Percentiles rank a stretch among this genome's conserved stretches.
phyloP scores from a whole-genome alignment of 64 coral and sea anemone species.

The Montipora sp. region DNA sequence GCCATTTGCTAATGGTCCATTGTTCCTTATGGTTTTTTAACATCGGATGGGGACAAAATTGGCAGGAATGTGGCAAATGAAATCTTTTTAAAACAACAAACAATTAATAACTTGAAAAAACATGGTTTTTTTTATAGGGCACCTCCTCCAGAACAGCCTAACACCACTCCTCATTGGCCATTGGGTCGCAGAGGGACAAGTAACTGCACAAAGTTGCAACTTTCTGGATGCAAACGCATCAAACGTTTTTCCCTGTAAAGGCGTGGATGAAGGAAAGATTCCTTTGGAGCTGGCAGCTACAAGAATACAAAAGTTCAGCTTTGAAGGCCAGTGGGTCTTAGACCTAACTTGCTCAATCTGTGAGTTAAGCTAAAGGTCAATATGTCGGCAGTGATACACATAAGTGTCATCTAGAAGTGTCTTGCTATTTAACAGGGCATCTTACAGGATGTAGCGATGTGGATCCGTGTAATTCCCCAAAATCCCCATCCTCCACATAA shows the following conservation, averaged over 20 bases:
- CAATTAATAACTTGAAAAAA: no score
- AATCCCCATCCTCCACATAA: no score
- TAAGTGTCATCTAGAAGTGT: no score
- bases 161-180: neutral
- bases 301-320: constrained; percentile 13
- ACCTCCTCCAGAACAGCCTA: constrained; percentile 8
- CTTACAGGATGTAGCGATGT: no score
- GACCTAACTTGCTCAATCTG: constrained; percentile 27
- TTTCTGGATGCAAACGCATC: neutral
- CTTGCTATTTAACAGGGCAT: no score
- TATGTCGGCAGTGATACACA: neutral
- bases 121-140: neutral
- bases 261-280: neutral
- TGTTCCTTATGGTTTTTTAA: no score
- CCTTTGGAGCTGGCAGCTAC: neutral
- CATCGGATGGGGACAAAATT: no score
- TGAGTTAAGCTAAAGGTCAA: neutral
- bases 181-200: neutral
- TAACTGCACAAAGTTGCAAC: neutral
- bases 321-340: constrained; percentile 35
- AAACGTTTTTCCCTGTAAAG: constrained; percentile 4
- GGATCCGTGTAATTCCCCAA: no score
- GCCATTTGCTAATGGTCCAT: no score
- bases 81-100: neutral
- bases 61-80: no score